Evolutionary conservation across 2,888 invertebrate species (phyloP).

Genomic region (Abrostola triplasia): DNA sequence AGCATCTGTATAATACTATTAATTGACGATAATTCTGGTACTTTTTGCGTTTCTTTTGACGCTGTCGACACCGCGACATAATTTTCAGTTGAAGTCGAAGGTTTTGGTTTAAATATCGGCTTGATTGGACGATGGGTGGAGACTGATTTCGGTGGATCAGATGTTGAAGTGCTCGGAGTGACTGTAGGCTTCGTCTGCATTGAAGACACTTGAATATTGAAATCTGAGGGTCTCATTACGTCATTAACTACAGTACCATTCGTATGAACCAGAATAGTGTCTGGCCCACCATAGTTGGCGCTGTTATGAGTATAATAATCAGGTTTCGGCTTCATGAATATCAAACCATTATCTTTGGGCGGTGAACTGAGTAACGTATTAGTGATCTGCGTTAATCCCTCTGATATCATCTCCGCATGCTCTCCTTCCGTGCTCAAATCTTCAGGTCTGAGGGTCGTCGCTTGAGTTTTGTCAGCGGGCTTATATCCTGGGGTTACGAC

Average conservation of each 20-base stretch:
- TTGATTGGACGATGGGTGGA: constrained; percentile 83
- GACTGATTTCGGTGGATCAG: constrained; percentile 71
- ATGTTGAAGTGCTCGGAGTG: constrained; percentile 69
- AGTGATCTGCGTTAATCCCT: constrained; percentile 88
- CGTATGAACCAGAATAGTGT: constrained; percentile 89
- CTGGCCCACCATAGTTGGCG: constrained; percentile 89
- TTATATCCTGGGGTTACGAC: constrained; percentile 83
- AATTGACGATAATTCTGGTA: constrained; percentile 80
- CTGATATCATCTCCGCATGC: constrained; percentile 85
- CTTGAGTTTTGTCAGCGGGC: constrained; percentile 67
- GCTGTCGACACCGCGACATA: constrained; percentile 89
- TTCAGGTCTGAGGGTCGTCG: constrained; percentile 67
- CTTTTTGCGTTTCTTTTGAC: constrained; percentile 81
- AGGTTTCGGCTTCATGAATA: constrained; percentile 72
- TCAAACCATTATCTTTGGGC: constrained; percentile 78
- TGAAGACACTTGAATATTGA: constrained; percentile 82
- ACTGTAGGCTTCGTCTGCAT: constrained; percentile 85
- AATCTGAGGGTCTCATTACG: constrained; percentile 84
- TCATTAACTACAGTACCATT: constrained; percentile 88
- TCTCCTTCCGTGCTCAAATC: constrained; percentile 74
- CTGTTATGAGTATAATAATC: constrained; percentile 85
- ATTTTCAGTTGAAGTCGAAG: constrained; percentile 78
- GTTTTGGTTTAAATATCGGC: constrained; percentile 89
- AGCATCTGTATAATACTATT: constrained; percentile 90
- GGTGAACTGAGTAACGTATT: constrained; percentile 83